phyloP scores from a whole-genome alignment of 2,888 invertebrate species.

The Merodon equestris region DNA sequence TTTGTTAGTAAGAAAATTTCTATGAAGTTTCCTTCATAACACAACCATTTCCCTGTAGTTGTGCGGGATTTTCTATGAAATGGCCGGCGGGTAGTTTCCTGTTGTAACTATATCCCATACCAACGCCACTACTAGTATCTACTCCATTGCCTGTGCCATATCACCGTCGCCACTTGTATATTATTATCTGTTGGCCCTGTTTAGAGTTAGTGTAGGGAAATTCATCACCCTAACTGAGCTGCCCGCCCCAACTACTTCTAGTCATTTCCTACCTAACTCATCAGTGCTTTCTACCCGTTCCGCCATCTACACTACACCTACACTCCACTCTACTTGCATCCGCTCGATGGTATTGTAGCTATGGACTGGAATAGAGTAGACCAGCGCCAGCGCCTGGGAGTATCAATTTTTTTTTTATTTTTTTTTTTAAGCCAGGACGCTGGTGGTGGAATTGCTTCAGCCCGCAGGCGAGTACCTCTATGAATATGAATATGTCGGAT shows the following conservation, averaged over 20 bases:
- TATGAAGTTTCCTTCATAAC: conserved; percentile 67
- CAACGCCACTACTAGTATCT: conserved; percentile 7
- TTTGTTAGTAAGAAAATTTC: conserved; percentile 65
- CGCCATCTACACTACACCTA: background rate
- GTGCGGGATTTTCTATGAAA: conserved; percentile 65
- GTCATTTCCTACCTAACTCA: too few species aligned
- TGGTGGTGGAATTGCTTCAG: conserved; percentile 20
- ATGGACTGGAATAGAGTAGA: too few species aligned
- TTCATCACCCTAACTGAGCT: conserved; percentile 4
- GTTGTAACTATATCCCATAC: conserved; percentile 61
- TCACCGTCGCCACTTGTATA: conserved; percentile 13
- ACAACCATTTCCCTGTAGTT: conserved; percentile 59
- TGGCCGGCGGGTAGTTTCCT: conserved; percentile 55
- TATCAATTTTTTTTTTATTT: background rate
- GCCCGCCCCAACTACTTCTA: background rate
- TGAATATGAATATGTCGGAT: conserved; percentile 66
- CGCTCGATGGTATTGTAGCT: too few species aligned
- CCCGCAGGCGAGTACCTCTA: conserved; percentile 3
- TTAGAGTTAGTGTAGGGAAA: conserved; percentile 31
- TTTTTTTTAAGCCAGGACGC: conserved; percentile 31
- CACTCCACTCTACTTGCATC: background rate
- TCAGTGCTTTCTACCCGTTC: too few species aligned
- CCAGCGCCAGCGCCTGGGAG: too few species aligned
- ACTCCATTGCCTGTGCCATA: background rate
- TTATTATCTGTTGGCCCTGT: conserved; percentile 28